These are phyloP conservation scores for Neopipo cinnamomea DNA, from an alignment of 2,113 vertebrate species.

Conservation along the genomic window DNA sequence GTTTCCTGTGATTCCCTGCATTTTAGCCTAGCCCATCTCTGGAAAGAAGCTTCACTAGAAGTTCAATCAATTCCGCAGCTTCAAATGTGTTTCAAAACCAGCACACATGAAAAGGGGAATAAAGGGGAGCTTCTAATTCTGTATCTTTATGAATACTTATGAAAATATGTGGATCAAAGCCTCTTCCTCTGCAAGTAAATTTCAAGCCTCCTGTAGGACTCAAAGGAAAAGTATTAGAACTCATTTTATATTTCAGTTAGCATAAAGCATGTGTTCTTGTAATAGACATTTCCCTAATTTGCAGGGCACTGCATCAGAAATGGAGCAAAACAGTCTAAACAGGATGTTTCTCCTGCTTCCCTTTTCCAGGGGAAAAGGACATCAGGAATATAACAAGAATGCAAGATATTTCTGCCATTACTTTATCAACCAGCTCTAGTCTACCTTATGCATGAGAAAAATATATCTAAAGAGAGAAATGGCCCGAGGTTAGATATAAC, in stretches of 20 bases:
- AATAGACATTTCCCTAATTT: neutral
- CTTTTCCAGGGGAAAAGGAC: neutral
- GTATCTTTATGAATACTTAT: conserved; percentile 54
- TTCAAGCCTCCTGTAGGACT: conserved; percentile 40
- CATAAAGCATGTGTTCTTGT: neutral
- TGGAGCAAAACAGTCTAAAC: neutral
- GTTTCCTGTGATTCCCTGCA: neutral
- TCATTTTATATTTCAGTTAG: conserved; percentile 19
- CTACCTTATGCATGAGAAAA: rapidly evolving
- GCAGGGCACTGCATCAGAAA: neutral
- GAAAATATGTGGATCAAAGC: conserved; percentile 57
- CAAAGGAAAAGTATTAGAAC: conserved; percentile 29
- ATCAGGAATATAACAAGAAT: neutral
- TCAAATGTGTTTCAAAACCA: conserved; percentile 47
- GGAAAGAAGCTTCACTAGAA: neutral
- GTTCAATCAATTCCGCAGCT: conserved; percentile 22
- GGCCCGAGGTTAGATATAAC: neutral
- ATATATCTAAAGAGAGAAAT: neutral
- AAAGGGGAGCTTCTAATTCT: conserved; percentile 45
- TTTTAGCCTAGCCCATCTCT: neutral
- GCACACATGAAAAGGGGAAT: conserved; percentile 3
- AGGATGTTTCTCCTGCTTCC: neutral
- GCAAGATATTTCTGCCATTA: neutral
- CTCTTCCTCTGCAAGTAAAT: conserved; percentile 29
- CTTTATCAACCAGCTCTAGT: neutral